Conservation (phyloP, 2,113 vertebrate species). For the Suncus etruscus region DNA sequence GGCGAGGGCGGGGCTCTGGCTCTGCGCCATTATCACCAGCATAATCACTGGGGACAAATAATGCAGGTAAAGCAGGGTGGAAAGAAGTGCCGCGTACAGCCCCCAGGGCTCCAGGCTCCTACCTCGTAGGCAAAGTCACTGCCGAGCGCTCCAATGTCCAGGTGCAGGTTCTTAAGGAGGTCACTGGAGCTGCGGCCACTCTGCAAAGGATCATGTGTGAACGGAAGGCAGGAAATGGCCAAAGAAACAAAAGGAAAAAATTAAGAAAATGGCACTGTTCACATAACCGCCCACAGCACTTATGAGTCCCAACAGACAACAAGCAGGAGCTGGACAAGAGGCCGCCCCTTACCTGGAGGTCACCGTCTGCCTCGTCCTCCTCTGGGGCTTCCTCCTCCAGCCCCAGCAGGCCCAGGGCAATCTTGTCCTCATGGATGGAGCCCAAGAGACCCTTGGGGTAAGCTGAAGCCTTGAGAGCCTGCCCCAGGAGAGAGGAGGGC, state of each 20-base stretch:
- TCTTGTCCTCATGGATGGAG: conserved; percentile 83
- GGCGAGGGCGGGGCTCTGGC: not conserved
- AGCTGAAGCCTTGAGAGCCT: conserved; percentile 51
- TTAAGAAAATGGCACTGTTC: too few species aligned
- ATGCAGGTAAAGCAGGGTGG: not conserved
- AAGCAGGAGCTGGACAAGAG: not conserved
- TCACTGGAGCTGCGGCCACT: conserved; percentile 82
- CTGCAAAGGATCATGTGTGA: conserved; percentile 63
- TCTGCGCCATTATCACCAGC: not conserved
- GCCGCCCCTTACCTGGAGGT: conserved; percentile 82
- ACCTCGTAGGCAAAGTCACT: conserved; percentile 93
- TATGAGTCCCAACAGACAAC: not conserved
- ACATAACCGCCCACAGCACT: not conserved
- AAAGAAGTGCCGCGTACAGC: not conserved
- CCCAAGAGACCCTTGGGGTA: conserved; percentile 74
- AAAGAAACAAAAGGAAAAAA: too few species aligned
- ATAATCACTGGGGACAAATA: not conserved
- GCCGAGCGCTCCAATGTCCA: conserved; percentile 89
- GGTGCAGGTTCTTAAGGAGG: conserved; percentile 90
- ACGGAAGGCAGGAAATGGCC: too few species aligned
- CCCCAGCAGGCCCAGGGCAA: conserved; percentile 72
- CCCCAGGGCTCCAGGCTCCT: not conserved
- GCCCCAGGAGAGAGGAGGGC: conserved; percentile 61
- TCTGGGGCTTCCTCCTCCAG: conserved; percentile 83
- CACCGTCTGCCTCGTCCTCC: conserved; percentile 85